phyloP scores from a whole-genome alignment of 2,888 invertebrate species.

The Macrosoma leucophasiata region DNA sequence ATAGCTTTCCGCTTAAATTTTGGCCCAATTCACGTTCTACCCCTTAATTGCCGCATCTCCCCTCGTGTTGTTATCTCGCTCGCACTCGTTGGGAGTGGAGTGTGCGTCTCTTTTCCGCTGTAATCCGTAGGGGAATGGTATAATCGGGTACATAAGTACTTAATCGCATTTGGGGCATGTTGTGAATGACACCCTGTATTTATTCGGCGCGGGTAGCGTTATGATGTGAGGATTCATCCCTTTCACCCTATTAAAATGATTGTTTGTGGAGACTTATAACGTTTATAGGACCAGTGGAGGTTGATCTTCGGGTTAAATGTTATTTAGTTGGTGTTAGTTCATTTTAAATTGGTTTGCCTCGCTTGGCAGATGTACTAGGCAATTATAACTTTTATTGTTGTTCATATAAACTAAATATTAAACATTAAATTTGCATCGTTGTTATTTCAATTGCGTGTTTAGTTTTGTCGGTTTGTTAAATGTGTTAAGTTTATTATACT shows the following conservation, averaged over 20 bases:
- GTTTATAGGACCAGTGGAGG: slow-evolving; percentile 45
- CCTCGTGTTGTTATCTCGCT: slow-evolving; percentile 43
- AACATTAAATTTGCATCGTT: too few relatives aligned
- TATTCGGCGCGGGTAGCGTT: slow-evolving; percentile 58
- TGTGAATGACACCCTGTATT: slow-evolving; percentile 59
- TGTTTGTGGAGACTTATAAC: slow-evolving; percentile 63
- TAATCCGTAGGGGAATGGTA: slow-evolving; percentile 58
- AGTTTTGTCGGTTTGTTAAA: too few relatives aligned
- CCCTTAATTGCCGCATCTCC: slow-evolving; percentile 68
- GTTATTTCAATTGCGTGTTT: too few relatives aligned
- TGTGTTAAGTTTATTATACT: too few relatives aligned
- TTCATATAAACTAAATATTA: too few relatives aligned
- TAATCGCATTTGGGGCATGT: slow-evolving; percentile 68
- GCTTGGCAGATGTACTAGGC: too few relatives aligned
- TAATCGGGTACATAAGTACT: slow-evolving; percentile 72
- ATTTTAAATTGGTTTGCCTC: slow-evolving; percentile 42
- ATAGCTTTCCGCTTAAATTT: slow-evolving; percentile 72
- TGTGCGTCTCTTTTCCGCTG: slow-evolving; percentile 34
- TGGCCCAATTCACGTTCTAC: slow-evolving; percentile 65
- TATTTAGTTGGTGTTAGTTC: slow-evolving; percentile 30
- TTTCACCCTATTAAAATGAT: slow-evolving; percentile 59
- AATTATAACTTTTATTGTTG: slow-evolving; percentile 8
- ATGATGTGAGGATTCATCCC: slow-evolving; percentile 38
- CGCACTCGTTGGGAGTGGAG: slow-evolving; percentile 21
- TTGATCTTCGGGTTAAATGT: slow-evolving; percentile 25